Conservation (phyloP, 2,888 invertebrate genomes). For the Sylvicola cinctus region DNA sequence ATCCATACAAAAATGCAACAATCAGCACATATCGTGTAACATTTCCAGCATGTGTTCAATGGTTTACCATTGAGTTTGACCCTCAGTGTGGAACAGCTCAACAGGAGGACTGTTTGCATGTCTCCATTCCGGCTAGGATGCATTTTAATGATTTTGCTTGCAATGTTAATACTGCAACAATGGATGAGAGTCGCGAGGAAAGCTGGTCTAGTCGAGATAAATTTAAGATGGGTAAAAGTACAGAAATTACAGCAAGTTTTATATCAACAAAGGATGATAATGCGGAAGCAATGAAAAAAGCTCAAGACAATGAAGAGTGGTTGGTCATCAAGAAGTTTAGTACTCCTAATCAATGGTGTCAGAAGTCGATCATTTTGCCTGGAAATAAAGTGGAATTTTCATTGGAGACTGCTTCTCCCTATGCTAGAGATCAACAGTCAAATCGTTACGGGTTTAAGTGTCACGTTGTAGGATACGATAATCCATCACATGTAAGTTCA, state of each 20-base stretch:
- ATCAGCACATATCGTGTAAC: conserved; percentile 73
- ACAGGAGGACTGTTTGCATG: conserved; percentile 69
- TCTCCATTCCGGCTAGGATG: conserved; percentile 36
- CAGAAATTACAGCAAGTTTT: neutral
- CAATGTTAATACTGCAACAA: neutral
- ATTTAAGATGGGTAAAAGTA: neutral
- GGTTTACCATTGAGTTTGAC: conserved; percentile 89
- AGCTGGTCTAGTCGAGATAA: neutral
- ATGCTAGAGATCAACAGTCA: conserved; percentile 72
- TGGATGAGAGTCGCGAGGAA: neutral
- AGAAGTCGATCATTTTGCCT: conserved; percentile 64
- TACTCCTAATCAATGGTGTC: conserved; percentile 47
- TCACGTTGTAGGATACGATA: conserved; percentile 63
- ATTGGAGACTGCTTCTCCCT: conserved; percentile 87
- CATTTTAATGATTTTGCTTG: no score
- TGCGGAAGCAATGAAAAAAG: conserved; percentile 1
- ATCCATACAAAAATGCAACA: conserved; percentile 82
- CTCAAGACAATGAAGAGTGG: conserved; percentile 1
- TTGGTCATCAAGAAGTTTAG: conserved; percentile 2
- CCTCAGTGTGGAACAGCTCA: conserved; percentile 80
- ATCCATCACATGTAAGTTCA: conserved; percentile 30
- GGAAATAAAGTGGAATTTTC: conserved; percentile 91
- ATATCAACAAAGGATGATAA: conserved; percentile 1
- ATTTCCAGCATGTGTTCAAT: conserved; percentile 74
- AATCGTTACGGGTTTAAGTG: conserved; percentile 62